Evolutionary conservation across 2,797 vertebrate species (phyloP).

Genomic region (Galagoides demidoff): DNA sequence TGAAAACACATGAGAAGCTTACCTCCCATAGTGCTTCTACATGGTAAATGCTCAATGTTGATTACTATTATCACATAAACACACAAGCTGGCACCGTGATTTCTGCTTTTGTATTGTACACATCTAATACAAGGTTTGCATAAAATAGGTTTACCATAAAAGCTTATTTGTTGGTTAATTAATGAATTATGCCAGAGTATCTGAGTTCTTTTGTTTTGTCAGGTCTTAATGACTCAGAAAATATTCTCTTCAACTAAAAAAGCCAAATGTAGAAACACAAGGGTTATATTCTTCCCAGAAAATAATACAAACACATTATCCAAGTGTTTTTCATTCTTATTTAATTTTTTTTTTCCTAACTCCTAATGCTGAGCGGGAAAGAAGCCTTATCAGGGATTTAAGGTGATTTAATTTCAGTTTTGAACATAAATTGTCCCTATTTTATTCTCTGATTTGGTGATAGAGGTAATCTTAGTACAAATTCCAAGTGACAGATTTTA

Average conservation of each 20-base stretch:
- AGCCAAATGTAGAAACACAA: background rate
- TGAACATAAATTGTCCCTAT: background rate
- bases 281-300: background rate
- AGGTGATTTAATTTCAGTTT: background rate
- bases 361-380: background rate
- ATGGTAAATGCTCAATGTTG: background rate
- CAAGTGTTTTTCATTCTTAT: background rate
- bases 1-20: background rate
- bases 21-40: background rate
- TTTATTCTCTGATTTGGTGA: background rate
- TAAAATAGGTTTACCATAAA: background rate
- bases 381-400: background rate
- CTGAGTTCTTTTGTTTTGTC: background rate
- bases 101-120: background rate
- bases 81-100: background rate
- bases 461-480: background rate
- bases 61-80: background rate
- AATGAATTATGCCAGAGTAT: constrained; percentile 21
- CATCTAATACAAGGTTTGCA: background rate
- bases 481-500: background rate
- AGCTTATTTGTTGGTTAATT: background rate
- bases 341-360: background rate
- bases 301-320: background rate
- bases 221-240: constrained; percentile 30
- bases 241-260: background rate